Conservation (phyloP, 1,140 invertebrate genomes). For the Ceratina japonica region DNA sequence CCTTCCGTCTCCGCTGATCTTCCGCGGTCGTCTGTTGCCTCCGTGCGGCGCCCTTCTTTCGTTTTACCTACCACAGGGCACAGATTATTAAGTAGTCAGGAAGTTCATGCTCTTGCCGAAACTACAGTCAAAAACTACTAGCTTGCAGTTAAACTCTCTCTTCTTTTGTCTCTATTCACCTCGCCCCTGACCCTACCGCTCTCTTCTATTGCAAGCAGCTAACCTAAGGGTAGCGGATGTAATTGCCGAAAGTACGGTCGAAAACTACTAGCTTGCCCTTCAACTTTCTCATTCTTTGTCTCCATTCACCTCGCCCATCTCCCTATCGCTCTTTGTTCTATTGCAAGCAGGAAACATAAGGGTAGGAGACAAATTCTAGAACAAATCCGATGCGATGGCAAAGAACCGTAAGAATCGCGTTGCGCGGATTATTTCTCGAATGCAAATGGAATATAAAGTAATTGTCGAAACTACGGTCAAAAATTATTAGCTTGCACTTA, state of each 20-base stretch:
- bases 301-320: too few species aligned
- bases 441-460: too few species aligned
- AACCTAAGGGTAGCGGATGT: too few species aligned
- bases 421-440: too few species aligned
- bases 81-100: slow-evolving; percentile 77
- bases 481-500: slow-evolving; percentile 45
- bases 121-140: slow-evolving; percentile 61
- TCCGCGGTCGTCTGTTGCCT: slow-evolving; percentile 75
- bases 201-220: background rate
- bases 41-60: slow-evolving; percentile 78
- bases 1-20: slow-evolving; percentile 74
- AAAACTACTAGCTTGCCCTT: slow-evolving; percentile 45
- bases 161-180: too few species aligned
- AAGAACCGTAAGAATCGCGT: too few species aligned
- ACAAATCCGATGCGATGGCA: too few species aligned
- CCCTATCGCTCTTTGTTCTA: too few species aligned
- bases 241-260: slow-evolving; percentile 66
- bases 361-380: too few species aligned
- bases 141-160: background rate
- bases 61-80: slow-evolving; percentile 78
- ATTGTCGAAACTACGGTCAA: slow-evolving; percentile 65
- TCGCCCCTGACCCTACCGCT: too few species aligned
- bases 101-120: slow-evolving; percentile 75
- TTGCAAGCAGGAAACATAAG: too few species aligned
- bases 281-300: too few species aligned